Evolutionary conservation across 2,797 vertebrate species (phyloP), one percentile per base, ranked within the genome.

Genomic region (Miichthys miiuy): DNA sequence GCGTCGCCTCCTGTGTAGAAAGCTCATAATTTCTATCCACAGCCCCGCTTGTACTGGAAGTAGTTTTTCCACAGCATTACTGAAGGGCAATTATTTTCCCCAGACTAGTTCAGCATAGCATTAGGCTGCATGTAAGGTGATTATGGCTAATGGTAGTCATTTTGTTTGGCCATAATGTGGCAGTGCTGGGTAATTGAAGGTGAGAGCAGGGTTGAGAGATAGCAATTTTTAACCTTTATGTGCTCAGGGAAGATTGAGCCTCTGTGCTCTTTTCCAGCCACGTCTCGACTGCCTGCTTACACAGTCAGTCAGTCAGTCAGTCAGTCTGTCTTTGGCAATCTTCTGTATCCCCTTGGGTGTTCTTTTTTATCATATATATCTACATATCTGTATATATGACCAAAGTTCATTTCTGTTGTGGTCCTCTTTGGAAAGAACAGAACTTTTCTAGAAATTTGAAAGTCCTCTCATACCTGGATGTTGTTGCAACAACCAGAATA

Each of bases 111-210:
- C 81, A 71, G 84, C 71, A 9, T 78, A 82, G 81, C 77, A 89
- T 89, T 82, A 89, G 82, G 77, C 86, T 75, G 72, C 86, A 87
- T 87, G 85, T 86, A 77, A 84, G 84, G 89, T 92, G 91, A 95
- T 95, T 94, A 92, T 84, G 72, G 88, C 89, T 95, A 94, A 95
- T 94, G 89, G 92, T 68, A 91, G 90, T 87, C 85, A 88, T 90
- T 92, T 91, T 91, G 90, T 92, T 89, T 90, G 86, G 86, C 83
- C 84, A 75, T 92, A 93, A 94, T 93, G 87, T 91, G 91, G 87
- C 90, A 84, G 80, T 65, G 82, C 85, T 52, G 80, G 77, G 91
- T 94, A 93, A 95, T 91, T 93, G 90, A 91, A 87, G 86, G 80
- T 88, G 83, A 89, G 90, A 82, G 83, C 68, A 44, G 68, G 51